phyloP scores from a whole-genome alignment of 37 sponge, comb jelly and placozoan species.

The Dysidea cf. avara region DNA sequence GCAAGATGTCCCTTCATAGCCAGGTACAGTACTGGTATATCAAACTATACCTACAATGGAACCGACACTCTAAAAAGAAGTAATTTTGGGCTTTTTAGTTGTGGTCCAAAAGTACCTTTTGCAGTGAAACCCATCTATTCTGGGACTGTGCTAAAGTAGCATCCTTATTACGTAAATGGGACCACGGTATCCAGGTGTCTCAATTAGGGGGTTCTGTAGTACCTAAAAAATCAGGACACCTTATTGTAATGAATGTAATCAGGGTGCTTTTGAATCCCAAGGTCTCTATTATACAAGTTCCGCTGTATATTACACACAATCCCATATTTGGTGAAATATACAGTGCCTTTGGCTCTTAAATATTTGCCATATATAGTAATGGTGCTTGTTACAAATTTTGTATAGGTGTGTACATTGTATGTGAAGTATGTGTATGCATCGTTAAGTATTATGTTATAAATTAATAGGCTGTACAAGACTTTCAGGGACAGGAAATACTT shows the following conservation, averaged over 20 bases:
- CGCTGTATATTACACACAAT: no score
- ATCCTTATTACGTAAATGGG: no score
- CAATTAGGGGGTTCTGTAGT: no score
- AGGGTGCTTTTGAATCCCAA: no score
- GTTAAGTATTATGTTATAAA: neutral
- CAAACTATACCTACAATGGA: neutral
- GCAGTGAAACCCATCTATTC: neutral
- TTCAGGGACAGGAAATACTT: slow-evolving; percentile 87
- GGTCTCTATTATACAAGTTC: no score
- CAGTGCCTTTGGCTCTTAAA: neutral
- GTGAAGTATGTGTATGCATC: slow-evolving; percentile 10
- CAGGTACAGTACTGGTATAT: slow-evolving; percentile 63
- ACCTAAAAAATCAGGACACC: no score
- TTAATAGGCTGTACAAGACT: slow-evolving; percentile 90
- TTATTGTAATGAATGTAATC: no score
- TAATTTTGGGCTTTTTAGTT: neutral
- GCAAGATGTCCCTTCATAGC: slow-evolving; percentile 87
- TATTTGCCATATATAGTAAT: neutral
- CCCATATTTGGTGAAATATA: neutral
- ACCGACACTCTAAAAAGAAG: neutral
- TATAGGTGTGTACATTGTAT: slow-evolving; percentile 24
- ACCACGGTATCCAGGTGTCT: no score
- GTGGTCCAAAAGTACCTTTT: neutral
- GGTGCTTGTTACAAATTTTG: slow-evolving; percentile 10
- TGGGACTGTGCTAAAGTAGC: no score